These are phyloP conservation scores for Euwallacea fornicatus DNA, from an alignment of 1,140 invertebrate genomes.

Conservation along the genomic window DNA sequence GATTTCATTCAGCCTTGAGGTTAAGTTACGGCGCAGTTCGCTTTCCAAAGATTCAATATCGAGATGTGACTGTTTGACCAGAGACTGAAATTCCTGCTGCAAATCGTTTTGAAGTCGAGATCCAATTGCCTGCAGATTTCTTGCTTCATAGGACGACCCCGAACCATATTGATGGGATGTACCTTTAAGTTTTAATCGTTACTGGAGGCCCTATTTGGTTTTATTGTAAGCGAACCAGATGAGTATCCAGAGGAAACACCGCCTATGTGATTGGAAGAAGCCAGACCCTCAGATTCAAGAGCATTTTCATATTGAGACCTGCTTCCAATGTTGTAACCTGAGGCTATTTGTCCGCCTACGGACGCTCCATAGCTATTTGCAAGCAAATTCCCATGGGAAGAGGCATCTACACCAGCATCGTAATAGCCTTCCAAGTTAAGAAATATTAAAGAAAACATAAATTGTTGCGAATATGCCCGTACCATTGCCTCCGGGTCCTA, in stretches of 20 bases:
- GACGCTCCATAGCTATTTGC: conserved; percentile 21
- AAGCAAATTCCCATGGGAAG: conserved; percentile 32
- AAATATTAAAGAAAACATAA: too few species aligned
- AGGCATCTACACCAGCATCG: conserved; percentile 23
- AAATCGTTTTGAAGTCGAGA: conserved; percentile 45
- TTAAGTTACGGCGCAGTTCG: conserved; percentile 47
- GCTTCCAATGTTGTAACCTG: conserved; percentile 5
- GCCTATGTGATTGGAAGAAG: conserved; percentile 24
- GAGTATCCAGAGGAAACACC: conserved; percentile 1
- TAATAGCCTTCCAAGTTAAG: conserved; percentile 11
- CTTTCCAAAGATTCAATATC: conserved; percentile 42
- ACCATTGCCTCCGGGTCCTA: conserved; percentile 2
- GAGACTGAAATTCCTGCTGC: conserved; percentile 43
- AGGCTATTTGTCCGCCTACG: conserved; percentile 3
- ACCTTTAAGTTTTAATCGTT: too few species aligned
- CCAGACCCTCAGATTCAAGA: conserved; percentile 30
- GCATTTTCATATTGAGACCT: conserved; percentile 5
- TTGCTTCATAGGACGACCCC: too few species aligned
- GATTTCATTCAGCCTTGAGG: conserved; percentile 44
- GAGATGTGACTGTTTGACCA: conserved; percentile 30
- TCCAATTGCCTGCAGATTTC: conserved; percentile 36
- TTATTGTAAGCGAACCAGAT: background rate
- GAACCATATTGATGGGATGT: too few species aligned
- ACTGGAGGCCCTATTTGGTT: too few species aligned
- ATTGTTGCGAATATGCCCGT: background rate